Base-by-base conservation (phyloP, 30 jellyfish, hydroid and myxozoan genomes). In the Catostylus mosaicus region DNA sequence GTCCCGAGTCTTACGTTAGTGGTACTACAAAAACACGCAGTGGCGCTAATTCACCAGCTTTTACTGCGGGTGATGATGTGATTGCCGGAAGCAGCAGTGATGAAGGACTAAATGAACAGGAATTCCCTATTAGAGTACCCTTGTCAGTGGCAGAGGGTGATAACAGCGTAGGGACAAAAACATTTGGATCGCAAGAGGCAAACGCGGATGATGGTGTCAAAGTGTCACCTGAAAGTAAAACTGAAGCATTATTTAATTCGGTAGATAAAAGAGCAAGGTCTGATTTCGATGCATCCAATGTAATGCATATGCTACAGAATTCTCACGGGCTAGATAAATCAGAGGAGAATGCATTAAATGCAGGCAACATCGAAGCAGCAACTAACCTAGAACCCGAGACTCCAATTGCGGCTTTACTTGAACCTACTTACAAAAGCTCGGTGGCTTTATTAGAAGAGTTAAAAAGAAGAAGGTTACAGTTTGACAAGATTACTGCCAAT, bases 371-470 rank as follows among this genome's bases (percentile, higher is more conserved):
- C 38, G 38, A 6, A 19, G 38, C 40, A 59, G 38, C n/a, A 26
- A 24, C 18, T 2, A 23, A 4, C 10, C 40, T 7, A 4, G 71
- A 23, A 23, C 36, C 36, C 2, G 88, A 59, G 26, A 87, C 90
- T 8, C 88, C 96, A 23, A 52, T 87, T 27, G 52, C 96, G 24
- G 70, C 61, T 34, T 65, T 87, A 29, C 69, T 87, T 0, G 96
- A 84, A 40, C 88, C 96, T 9, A 35, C 96, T 1, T 87, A 87
- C 77, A 46, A 80, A 68, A 72, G 88, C 56, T 75, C 96, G 12
- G 88, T 75, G 7, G 86, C 76, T 0, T 80, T 87, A 32, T 40
- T 87, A 71, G 82, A 87, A 66, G 90, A 87, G 26, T 54, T 87
- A 60, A 59, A 59, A 43, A 67, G 47, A 43, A 51, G 90, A 37